Evolutionary conservation across 1,140 invertebrate genomes (phyloP).

Genomic region (Spodoptera frugiperda): DNA sequence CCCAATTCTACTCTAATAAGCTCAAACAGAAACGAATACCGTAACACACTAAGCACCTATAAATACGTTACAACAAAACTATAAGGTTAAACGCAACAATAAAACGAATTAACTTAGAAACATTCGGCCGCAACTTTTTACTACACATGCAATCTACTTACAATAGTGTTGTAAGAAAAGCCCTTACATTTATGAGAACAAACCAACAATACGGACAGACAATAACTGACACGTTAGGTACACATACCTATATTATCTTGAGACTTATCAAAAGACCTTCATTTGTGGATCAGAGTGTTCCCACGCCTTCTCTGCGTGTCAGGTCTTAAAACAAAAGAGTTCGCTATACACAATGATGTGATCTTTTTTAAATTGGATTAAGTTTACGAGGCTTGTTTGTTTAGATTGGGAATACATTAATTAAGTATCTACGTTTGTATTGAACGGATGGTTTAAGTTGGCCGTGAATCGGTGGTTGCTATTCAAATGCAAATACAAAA

Average conservation of each 20-base stretch:
- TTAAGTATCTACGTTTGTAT: constrained; percentile 7
- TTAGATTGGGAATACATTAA: constrained; percentile 7
- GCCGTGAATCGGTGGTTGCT: not conserved
- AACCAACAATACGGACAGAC: constrained; percentile 44
- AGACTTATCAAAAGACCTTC: constrained; percentile 53
- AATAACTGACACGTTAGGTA: constrained; percentile 45
- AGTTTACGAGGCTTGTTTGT: constrained; percentile 17
- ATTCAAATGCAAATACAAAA: no score
- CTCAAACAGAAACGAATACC: no score
- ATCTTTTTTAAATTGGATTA: constrained; percentile 55
- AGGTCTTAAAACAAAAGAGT: constrained; percentile 49
- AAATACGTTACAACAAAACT: not conserved
- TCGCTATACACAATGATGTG: constrained; percentile 38
- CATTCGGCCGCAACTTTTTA: constrained; percentile 27
- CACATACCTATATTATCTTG: constrained; percentile 45
- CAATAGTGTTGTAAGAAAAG: constrained; percentile 54
- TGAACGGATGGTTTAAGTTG: constrained; percentile 15
- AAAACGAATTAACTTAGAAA: constrained; percentile 20
- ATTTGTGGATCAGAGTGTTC: constrained; percentile 54
- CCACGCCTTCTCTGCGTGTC: constrained; percentile 56
- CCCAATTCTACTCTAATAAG: no score
- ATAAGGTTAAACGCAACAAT: constrained; percentile 35
- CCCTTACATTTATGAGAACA: constrained; percentile 54
- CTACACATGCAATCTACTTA: constrained; percentile 45
- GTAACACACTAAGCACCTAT: no score